Base-by-base conservation (phyloP, 2,888 invertebrate genomes). In the Galerucella nymphaeae region DNA sequence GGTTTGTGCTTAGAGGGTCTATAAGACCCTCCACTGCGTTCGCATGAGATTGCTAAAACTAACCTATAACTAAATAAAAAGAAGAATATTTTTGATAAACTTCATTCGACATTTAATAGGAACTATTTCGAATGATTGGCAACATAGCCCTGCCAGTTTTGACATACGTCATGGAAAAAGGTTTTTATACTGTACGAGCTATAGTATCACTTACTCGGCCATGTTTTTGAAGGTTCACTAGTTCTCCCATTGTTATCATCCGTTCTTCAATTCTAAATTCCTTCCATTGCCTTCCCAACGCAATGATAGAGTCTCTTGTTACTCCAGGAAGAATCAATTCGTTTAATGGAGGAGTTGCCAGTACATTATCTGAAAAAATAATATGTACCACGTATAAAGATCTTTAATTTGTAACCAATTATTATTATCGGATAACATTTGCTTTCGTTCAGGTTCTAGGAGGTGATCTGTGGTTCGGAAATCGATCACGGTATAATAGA, bases 241-340 rank as follows among this genome's bases (percentile, higher is more conserved):
- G 84, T 84, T 94, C 93, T 13, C 88, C 87, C 98, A 99, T 99
- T 13, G 94, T 96, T 75, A 98, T 90, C 64, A 87, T 87, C 78
- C 92, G 90, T 86, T 98, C 96, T 53, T 89, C 89, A 8, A 98
- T 94, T 84, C 93, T 92, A 81, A 96, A 91, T 84, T 96, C 94
- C 80, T 93, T 93, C 96, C 96, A 97, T 84, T 95, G 91, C 71
- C 89, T 88, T 0, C 92, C 90, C 79, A 99, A 87, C 80, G 94
- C 91, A 48, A 99, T 84, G 75, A 99, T 93, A 16, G 97, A 97
- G 77, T 93, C 92, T 72, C 99, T 91, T 2, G 96, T 97, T 48
- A 99, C 93, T 62, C 99, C 99, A 10, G 99, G 99, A 78, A 99
- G 88, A 79, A 99, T 99, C 1, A 99, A 89, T 5, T 98, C 99